Conservation (phyloP, 2,113 vertebrate genomes). For the Myotis brandtii region DNA sequence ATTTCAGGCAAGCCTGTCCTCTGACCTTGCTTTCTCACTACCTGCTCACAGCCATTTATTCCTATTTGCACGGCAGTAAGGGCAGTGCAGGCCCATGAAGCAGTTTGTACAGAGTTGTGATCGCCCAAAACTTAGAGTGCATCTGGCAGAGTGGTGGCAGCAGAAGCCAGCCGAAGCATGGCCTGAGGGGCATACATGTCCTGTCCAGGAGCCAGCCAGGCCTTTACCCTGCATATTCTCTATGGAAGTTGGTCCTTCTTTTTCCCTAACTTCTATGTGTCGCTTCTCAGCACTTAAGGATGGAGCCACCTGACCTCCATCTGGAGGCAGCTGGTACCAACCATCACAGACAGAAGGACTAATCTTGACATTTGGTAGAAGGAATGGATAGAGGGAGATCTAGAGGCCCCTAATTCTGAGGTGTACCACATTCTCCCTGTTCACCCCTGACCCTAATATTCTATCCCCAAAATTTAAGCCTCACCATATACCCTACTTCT, state of each 20-base stretch:
- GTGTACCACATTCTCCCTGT: not conserved
- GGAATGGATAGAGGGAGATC: not conserved
- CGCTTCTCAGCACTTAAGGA: not conserved
- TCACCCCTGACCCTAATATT: not conserved
- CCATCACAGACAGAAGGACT: not conserved
- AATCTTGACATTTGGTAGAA: not conserved
- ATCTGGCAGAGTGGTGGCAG: not conserved
- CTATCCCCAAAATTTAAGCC: not conserved
- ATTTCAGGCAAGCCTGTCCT: not conserved
- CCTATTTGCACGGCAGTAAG: not conserved
- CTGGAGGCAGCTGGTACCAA: not conserved
- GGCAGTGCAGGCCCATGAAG: not conserved
- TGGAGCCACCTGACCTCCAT: not conserved
- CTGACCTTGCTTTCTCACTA: not conserved
- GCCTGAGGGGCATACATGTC: accelerated
- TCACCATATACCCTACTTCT: not conserved
- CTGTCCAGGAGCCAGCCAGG: not conserved
- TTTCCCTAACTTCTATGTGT: not conserved
- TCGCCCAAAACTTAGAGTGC: not conserved
- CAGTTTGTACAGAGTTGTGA: not conserved
- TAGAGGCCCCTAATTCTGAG: not conserved
- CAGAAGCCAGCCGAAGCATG: not conserved
- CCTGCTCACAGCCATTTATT: not conserved
- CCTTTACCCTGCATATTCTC: not conserved
- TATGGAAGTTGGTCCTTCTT: not conserved